These are phyloP conservation scores for Mobula hypostoma DNA, from an alignment of 2,113 vertebrate genomes.

Conservation along the genomic window DNA sequence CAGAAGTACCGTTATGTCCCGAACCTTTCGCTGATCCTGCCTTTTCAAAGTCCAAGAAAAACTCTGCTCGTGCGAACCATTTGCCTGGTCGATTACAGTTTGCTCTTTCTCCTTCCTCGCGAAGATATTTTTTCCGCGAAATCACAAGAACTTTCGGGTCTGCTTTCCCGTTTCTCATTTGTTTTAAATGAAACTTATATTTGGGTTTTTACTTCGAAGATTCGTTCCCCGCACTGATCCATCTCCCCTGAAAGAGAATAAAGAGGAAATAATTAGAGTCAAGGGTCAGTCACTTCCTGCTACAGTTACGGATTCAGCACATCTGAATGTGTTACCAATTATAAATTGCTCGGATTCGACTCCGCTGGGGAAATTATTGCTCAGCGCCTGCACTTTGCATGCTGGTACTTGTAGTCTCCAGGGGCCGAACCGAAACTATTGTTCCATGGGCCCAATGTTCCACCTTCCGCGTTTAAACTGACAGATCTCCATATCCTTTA, in stretches of 20 bases:
- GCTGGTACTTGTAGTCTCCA: neutral
- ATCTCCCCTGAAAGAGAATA: neutral
- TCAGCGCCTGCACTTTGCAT: neutral
- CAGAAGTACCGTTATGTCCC: neutral
- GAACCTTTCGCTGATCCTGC: neutral
- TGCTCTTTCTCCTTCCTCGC: neutral
- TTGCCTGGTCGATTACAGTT: neutral
- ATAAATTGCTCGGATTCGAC: neutral
- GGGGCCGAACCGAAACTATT: neutral
- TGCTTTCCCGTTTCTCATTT: neutral
- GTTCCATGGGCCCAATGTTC: neutral
- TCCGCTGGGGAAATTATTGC: neutral
- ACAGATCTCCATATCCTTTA: neutral
- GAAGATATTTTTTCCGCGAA: neutral
- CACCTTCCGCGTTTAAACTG: neutral
- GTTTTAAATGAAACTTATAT: neutral
- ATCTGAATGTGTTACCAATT: slow-evolving; percentile 4
- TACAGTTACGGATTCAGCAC: neutral
- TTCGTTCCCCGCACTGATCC: neutral
- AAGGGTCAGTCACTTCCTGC: slow-evolving; percentile 32
- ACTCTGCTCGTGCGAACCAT: neutral
- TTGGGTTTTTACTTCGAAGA: neutral
- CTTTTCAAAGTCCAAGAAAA: neutral
- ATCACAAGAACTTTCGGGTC: neutral
- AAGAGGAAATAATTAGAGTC: slow-evolving; percentile 10